A percentile compares a stretch with the other conserved stretches of the same genome.
Evolutionary conservation across 1,140 invertebrate genomes (phyloP).

Genomic region (Pararge aegeria): DNA sequence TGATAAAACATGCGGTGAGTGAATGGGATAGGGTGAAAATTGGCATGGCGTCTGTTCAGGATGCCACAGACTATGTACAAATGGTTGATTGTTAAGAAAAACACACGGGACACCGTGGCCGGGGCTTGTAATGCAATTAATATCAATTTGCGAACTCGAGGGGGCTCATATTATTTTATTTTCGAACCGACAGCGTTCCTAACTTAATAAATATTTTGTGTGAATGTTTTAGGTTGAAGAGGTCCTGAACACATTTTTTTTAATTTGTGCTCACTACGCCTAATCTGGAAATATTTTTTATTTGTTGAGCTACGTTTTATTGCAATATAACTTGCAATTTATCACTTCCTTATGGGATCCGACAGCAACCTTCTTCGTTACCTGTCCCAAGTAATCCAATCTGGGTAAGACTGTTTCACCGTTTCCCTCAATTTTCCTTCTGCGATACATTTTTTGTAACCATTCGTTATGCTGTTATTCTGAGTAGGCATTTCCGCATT

Average conservation of each 20-base stretch:
- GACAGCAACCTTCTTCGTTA: too few species aligned
- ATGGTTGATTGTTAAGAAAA: conserved; percentile 71
- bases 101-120: conserved; percentile 63
- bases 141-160: conserved; percentile 67
- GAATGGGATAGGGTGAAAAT: conserved; percentile 29
- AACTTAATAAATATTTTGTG: conserved; percentile 39
- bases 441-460: too few species aligned
- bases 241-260: background rate
- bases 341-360: too few species aligned
- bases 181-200: conserved; percentile 37
- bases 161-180: conserved; percentile 44
- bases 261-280: background rate
- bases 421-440: too few species aligned
- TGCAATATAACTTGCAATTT: too few species aligned
- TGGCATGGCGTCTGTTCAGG: conserved; percentile 15
- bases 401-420: too few species aligned
- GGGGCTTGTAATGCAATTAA: conserved; percentile 74
- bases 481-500: too few species aligned
- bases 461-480: too few species aligned
- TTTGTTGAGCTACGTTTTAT: too few species aligned
- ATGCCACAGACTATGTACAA: conserved; percentile 31
- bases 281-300: too few species aligned
- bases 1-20: conserved; percentile 25
- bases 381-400: too few species aligned
- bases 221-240: conserved; percentile 24